Percentiles rank a stretch among this genome's conserved stretches.
Conservation (phyloP, 1,140 invertebrate species). For the Macrobrachium nipponense region DNA sequence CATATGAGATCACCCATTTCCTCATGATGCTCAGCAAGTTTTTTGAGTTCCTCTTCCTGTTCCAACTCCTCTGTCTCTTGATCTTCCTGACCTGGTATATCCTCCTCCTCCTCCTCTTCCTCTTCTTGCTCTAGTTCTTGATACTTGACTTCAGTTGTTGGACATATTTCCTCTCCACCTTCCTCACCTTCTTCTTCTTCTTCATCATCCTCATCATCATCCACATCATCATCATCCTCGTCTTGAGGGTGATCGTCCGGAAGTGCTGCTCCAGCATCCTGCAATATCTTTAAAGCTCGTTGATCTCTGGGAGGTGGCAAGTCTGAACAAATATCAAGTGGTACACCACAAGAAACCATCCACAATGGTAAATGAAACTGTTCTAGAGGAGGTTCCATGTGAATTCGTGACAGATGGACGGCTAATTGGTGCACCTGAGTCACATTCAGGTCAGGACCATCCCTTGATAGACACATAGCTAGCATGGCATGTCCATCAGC, state of each 20-base stretch:
- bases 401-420: constrained; percentile 72
- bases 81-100: not conserved
- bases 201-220: constrained; percentile 62
- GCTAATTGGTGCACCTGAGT: constrained; percentile 73
- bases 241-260: constrained; percentile 65
- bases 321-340: constrained; percentile 64
- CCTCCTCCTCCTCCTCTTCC: constrained; percentile 31
- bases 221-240: constrained; percentile 61
- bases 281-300: constrained; percentile 75
- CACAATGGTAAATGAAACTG: constrained; percentile 69
- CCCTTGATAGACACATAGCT: constrained; percentile 83
- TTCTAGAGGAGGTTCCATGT: constrained; percentile 68
- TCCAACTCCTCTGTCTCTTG: constrained; percentile 1
- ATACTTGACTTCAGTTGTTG: constrained; percentile 60
- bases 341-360: constrained; percentile 65
- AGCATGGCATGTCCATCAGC: constrained; percentile 90
- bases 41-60: not conserved
- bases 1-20: constrained; percentile 14
- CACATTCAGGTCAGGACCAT: constrained; percentile 71
- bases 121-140: constrained; percentile 56
- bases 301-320: constrained; percentile 72
- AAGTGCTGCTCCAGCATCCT: constrained; percentile 76
- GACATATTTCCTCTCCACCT: constrained; percentile 70
- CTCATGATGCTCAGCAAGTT: constrained; percentile 6
- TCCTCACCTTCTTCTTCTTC: constrained; percentile 75